Percentiles rank a stretch among this genome's conserved stretches.
These are phyloP conservation scores for Cricetomys ansorgei DNA, from an alignment of 2,113 vertebrate genomes.

Conservation along the genomic window DNA sequence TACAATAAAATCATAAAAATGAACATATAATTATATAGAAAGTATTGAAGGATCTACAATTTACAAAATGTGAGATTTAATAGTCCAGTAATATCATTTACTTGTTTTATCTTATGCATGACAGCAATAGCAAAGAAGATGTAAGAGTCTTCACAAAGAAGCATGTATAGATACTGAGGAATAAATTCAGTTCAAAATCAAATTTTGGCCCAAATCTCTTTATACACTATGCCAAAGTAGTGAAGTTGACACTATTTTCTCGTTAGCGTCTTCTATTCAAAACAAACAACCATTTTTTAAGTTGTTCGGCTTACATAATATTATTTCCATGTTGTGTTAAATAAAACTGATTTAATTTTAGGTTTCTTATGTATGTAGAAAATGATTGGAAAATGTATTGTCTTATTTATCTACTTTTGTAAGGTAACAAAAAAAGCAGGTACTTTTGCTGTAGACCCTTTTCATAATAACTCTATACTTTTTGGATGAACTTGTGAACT, in stretches of 20 bases:
- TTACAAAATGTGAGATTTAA: not conserved
- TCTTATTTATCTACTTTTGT: not conserved
- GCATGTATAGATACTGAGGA: not conserved
- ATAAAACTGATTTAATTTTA: not conserved
- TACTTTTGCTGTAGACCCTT: not conserved
- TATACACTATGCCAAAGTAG: too few species aligned
- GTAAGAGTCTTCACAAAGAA: not conserved
- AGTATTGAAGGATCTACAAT: not conserved
- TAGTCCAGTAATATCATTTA: not conserved
- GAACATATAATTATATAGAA: not conserved
- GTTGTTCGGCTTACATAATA: not conserved
- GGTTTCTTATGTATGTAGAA: not conserved
- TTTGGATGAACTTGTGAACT: slow-evolving; percentile 30
- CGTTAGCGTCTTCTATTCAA: not conserved
- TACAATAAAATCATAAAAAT: not conserved
- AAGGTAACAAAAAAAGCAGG: not conserved
- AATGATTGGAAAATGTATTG: slow-evolving; percentile 10
- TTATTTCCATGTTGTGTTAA: not conserved
- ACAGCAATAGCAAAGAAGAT: not conserved
- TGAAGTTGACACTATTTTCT: not conserved
- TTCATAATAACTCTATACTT: not conserved
- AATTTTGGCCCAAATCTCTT: not conserved
- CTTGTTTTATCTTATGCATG: not conserved
- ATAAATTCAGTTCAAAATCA: not conserved
- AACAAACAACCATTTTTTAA: not conserved